Percentiles rank a stretch among this genome's conserved stretches.
phyloP scores from a whole-genome alignment of 2,888 invertebrate genomes.

The Saturnia pavonia region DNA sequence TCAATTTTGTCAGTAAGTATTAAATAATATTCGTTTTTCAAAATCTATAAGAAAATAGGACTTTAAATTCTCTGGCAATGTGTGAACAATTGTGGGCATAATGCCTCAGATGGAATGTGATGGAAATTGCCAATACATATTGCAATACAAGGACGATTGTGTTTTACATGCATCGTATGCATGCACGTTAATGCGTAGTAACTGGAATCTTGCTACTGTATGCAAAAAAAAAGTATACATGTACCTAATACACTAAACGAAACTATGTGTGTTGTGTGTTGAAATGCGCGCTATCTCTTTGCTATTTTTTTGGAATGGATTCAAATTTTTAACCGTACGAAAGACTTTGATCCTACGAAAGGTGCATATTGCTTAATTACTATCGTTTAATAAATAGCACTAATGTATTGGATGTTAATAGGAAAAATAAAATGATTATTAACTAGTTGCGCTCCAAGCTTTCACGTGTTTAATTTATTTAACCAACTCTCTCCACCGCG shows the following conservation, averaged over 20 bases:
- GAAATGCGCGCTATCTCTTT: neutral
- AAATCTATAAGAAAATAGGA: no score
- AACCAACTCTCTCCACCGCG: no score
- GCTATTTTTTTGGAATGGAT: neutral
- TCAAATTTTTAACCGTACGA: neutral
- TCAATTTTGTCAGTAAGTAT: no score
- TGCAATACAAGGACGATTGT: neutral
- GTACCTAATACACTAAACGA: neutral
- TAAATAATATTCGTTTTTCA: no score
- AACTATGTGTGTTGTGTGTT: neutral
- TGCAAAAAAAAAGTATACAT: neutral
- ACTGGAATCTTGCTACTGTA: neutral
- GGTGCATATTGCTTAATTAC: neutral
- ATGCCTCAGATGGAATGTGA: neutral
- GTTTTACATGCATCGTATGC: slow-evolving; percentile 7
- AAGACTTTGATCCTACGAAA: neutral
- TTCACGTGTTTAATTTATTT: no score
- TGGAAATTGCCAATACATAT: neutral
- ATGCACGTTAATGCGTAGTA: slow-evolving; percentile 8
- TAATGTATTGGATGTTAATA: neutral
- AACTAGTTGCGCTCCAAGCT: no score
- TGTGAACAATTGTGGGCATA: neutral
- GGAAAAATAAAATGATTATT: neutral
- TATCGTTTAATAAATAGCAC: neutral
- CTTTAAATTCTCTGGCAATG: neutral